Base-by-base conservation (phyloP, 2,113 vertebrate genomes). In the Antennarius striatus region DNA sequence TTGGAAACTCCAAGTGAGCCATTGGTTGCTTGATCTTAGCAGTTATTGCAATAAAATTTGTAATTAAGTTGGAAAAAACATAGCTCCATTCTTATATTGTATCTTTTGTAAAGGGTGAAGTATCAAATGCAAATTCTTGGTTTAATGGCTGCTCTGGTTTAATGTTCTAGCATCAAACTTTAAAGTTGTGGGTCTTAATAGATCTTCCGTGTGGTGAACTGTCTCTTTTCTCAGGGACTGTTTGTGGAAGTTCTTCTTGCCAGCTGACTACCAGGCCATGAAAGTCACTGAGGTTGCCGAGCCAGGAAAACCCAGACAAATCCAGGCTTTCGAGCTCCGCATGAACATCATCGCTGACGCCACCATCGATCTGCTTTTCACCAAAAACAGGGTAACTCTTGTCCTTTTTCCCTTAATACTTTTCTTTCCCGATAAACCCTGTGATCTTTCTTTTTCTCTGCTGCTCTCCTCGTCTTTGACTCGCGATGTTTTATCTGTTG, bases 301-400 rank as follows among this genome's bases (percentile, higher is more conserved):
- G 76, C 95, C 96, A 32, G 96, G 96, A 63, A 95, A 95, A 60
- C 95, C 91, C 56, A 87, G 98, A 54, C 96, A 99, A 86, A 98
- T 98, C 65, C 96, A 96, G 74, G 98, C 98, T 67, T 99, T 99
- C 74, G 98, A 99, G 73, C 93, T 99, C 22, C 91, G 98, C 56
- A 99, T 99, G 97, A 99, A 99, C 92, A 99, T 99, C 85, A 99
- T 99, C 78, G 96, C 96, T 80, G 96, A 99, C 79, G 96, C 98
- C 71, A 99, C 97, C 62, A 98, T 99, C 74, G 98, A 99, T 85
- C 91, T 99, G 73, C 96, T 99, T 16, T 99, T 99, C 77, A 99
- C 97, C 80, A 99, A 99, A 91, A 99, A 99, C 48, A 95, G 96
- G 94, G 98, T 99, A 94, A 91, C 59, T 43, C 11, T 10, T 11